Percentiles rank a stretch among this genome's conserved stretches.
These are phyloP conservation scores for Meghimatium bilineatum DNA, from an alignment of 2,888 invertebrate genomes.

Conservation along the genomic window DNA sequence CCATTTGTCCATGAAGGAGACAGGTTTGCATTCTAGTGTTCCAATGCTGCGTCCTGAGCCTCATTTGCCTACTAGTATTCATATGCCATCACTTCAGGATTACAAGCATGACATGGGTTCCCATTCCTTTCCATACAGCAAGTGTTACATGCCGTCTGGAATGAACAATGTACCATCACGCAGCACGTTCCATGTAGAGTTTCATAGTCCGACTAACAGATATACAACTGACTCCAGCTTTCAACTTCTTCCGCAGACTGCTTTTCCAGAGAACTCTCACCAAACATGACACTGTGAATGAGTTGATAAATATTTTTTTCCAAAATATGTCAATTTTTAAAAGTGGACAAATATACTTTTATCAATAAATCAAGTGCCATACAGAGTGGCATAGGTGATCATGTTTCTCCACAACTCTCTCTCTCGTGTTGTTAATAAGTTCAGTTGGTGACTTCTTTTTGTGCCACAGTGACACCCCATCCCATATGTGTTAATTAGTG, in stretches of 20 bases:
- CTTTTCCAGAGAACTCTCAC: constrained; percentile 48
- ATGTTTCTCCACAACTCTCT: too few relatives aligned
- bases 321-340: too few relatives aligned
- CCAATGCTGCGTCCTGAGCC: constrained; percentile 44
- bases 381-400: too few relatives aligned
- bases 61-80: constrained; percentile 31
- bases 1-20: constrained; percentile 30
- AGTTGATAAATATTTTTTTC: too few relatives aligned
- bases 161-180: constrained; percentile 37
- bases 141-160: constrained; percentile 34
- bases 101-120: constrained; percentile 41
- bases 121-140: constrained; percentile 39
- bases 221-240: constrained; percentile 39
- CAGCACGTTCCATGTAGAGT: constrained; percentile 34
- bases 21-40: constrained; percentile 14
- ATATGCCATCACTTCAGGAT: constrained; percentile 36
- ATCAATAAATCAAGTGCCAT: too few relatives aligned
- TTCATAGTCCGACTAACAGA: constrained; percentile 30
- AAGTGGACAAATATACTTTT: too few relatives aligned
- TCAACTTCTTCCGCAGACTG: constrained; percentile 49
- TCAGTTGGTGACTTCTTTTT: too few relatives aligned
- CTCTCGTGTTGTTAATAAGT: too few relatives aligned
- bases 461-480: too few relatives aligned
- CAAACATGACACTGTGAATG: constrained; percentile 17
- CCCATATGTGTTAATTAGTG: too few relatives aligned